Evolutionary conservation across 1,140 invertebrate genomes (phyloP).

Genomic region (Stegodyphus mimosarum): DNA sequence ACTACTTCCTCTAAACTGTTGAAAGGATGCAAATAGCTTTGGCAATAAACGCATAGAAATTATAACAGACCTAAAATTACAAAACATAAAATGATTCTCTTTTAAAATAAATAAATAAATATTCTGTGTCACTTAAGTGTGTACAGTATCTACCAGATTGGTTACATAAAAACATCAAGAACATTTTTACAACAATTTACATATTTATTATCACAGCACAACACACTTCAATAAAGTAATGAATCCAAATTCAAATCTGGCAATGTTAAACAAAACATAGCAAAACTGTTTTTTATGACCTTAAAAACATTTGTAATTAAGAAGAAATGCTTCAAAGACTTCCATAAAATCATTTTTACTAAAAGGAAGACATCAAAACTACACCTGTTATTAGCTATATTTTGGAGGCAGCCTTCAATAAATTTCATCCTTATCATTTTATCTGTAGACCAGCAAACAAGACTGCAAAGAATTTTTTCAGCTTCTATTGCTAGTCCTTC

Average conservation of each 20-base stretch:
- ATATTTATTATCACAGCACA: no score
- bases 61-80: constrained; percentile 79
- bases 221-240: no score
- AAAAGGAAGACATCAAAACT: no score
- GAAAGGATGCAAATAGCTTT: constrained; percentile 90
- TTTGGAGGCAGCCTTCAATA: constrained; percentile 92
- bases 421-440: constrained; percentile 90
- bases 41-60: constrained; percentile 88
- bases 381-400: constrained; percentile 84
- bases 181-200: no score
- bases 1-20: constrained; percentile 77
- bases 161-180: neutral
- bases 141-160: neutral
- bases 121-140: neutral
- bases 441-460: constrained; percentile 90
- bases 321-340: no score
- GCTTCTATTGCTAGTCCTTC: constrained; percentile 90
- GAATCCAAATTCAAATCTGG: no score
- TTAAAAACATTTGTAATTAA: no score
- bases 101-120: neutral
- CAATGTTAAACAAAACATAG: no score
- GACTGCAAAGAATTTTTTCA: constrained; percentile 88
- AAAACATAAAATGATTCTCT: neutral
- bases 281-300: no score
- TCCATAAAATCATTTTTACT: no score